These are phyloP conservation scores for Microcebus lehilahytsara DNA, from an alignment of 2,113 vertebrate genomes.

Conservation along the genomic window DNA sequence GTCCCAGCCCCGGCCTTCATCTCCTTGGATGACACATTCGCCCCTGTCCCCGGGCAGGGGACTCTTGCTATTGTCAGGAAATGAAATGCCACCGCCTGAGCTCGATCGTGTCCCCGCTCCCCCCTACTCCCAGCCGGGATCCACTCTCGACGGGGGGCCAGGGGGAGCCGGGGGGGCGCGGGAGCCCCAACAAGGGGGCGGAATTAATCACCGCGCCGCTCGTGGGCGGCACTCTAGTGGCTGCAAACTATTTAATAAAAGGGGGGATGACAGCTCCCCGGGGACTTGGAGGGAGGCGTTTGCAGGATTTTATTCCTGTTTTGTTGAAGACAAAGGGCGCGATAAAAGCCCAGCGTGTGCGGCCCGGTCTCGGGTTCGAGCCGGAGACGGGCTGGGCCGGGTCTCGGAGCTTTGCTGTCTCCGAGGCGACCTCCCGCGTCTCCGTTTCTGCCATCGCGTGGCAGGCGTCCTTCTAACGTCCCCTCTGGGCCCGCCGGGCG, in stretches of 20 bases:
- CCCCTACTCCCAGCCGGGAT: not conserved
- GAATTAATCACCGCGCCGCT: not conserved
- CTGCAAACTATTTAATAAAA: not conserved
- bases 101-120: not conserved
- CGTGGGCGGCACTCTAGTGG: accelerated
- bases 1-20: not conserved
- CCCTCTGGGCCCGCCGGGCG: not conserved
- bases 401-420: not conserved
- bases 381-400: not conserved
- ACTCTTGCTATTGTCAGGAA: not conserved
- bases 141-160: accelerated
- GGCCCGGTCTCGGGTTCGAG: not conserved
- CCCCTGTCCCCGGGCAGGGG: not conserved
- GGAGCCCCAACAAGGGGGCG: accelerated
- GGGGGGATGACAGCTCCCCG: too few relatives aligned
- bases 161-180: accelerated
- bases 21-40: not conserved
- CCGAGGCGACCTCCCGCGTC: not conserved
- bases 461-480: accelerated
- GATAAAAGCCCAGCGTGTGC: not conserved
- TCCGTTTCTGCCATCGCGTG: accelerated
- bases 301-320: not conserved
- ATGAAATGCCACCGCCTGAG: not conserved
- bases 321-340: not conserved
- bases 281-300: not conserved